Evolutionary conservation across 1,140 invertebrate species (phyloP).

Genomic region (Paraescarpia echinospica): DNA sequence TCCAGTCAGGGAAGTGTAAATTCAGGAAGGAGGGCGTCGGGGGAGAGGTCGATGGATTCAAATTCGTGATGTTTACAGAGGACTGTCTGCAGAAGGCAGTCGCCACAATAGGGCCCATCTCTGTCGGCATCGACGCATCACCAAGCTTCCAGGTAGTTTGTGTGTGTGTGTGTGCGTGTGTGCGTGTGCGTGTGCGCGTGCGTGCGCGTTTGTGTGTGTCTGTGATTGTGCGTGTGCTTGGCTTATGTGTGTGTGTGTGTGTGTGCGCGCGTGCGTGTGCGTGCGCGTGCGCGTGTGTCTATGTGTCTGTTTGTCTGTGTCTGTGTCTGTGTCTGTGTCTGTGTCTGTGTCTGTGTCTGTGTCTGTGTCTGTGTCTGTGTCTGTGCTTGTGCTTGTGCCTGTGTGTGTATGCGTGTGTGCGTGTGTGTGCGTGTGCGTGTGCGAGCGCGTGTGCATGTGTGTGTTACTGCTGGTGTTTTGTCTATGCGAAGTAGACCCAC

Average conservation of each 20-base stretch:
- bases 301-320: constrained; percentile 14
- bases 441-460: neutral
- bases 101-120: constrained; percentile 76
- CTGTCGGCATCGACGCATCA: constrained; percentile 90
- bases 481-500: too few relatives aligned
- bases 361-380: constrained; percentile 16
- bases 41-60: constrained; percentile 74
- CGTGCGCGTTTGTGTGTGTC: neutral
- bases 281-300: constrained; percentile 15
- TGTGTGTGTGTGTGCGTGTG: constrained; percentile 15
- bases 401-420: constrained; percentile 8
- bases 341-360: constrained; percentile 16
- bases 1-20: constrained; percentile 60
- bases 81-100: constrained; percentile 51
- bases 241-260: constrained; percentile 18
- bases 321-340: constrained; percentile 14
- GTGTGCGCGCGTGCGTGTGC: constrained; percentile 17
- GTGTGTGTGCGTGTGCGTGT: neutral
- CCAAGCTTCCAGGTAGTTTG: constrained; percentile 63
- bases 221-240: constrained; percentile 12
- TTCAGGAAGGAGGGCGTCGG: constrained; percentile 29
- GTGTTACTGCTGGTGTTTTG: too few relatives aligned
- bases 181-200: constrained; percentile 15
- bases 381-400: neutral
- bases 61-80: constrained; percentile 84